Evolutionary conservation across 1,140 invertebrate species (phyloP).

Genomic region (Portunus trituberculatus): DNA sequence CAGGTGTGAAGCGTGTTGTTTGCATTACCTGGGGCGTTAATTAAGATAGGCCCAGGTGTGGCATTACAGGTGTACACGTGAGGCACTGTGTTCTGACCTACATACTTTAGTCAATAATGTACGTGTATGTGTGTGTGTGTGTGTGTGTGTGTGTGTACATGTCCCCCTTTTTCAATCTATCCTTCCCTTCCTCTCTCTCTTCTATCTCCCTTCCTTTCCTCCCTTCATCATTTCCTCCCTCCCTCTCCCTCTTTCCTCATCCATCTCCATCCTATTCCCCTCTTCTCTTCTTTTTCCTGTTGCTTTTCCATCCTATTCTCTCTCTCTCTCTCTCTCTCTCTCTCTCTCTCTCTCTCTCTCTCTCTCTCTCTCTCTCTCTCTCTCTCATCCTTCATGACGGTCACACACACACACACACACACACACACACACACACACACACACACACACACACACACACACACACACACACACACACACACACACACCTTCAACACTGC

Average conservation of each 20-base stretch:
- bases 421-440: no score
- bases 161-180: no score
- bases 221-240: not conserved
- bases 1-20: no score
- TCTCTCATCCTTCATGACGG: not conserved
- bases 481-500: no score
- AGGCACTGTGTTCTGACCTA: no score
- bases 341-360: conserved; percentile 5
- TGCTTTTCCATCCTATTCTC: no score
- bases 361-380: not conserved
- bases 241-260: not conserved
- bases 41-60: no score
- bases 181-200: not conserved
- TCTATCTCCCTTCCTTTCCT: not conserved
- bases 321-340: not conserved
- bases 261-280: not conserved
- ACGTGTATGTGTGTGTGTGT: not conserved
- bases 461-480: no score
- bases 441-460: no score
- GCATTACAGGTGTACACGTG: no score
- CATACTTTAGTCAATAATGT: not conserved
- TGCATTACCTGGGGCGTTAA: no score
- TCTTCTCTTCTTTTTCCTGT: not conserved
- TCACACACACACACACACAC: no score
- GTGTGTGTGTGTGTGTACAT: conserved; percentile 7